These are phyloP conservation scores for Aphis gossypii DNA, from an alignment of 1,140 invertebrate genomes.

Conservation along the genomic window DNA sequence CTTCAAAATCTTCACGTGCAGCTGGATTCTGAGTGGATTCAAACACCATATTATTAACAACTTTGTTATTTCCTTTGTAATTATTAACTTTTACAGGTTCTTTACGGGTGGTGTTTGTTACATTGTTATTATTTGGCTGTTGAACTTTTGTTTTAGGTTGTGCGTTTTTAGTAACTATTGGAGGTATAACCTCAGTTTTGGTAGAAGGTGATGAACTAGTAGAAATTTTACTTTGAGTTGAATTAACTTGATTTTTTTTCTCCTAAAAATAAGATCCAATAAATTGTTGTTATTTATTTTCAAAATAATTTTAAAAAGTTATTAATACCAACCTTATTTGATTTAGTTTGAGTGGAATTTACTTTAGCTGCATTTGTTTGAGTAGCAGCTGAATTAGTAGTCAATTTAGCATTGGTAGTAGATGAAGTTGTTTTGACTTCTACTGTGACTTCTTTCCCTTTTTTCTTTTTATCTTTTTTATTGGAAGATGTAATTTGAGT, in stretches of 20 bases:
- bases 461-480: conserved; percentile 68
- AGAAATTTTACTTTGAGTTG: conserved; percentile 23
- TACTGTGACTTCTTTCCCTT: conserved; percentile 74
- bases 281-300: background rate
- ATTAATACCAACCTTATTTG: conserved; percentile 47
- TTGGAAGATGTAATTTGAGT: conserved; percentile 19
- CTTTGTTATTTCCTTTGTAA: conserved; percentile 54
- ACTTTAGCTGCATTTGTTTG: conserved; percentile 45
- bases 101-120: conserved; percentile 26
- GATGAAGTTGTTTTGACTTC: conserved; percentile 35
- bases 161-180: background rate
- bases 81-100: conserved; percentile 37
- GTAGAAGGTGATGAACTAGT: background rate
- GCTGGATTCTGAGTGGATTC: conserved; percentile 72
- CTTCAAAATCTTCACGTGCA: conserved; percentile 74
- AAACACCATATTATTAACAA: conserved; percentile 67
- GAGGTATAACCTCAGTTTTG: background rate
- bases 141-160: conserved; percentile 45
- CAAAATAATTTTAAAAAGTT: background rate
- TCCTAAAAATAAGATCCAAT: conserved; percentile 15
- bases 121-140: conserved; percentile 21
- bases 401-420: conserved; percentile 44
- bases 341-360: conserved; percentile 29
- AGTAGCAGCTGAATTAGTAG: conserved; percentile 46
- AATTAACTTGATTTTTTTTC: conserved; percentile 35